Conservation (phyloP, 2,797 vertebrate genomes). For the Amphiprion clarkii region DNA sequence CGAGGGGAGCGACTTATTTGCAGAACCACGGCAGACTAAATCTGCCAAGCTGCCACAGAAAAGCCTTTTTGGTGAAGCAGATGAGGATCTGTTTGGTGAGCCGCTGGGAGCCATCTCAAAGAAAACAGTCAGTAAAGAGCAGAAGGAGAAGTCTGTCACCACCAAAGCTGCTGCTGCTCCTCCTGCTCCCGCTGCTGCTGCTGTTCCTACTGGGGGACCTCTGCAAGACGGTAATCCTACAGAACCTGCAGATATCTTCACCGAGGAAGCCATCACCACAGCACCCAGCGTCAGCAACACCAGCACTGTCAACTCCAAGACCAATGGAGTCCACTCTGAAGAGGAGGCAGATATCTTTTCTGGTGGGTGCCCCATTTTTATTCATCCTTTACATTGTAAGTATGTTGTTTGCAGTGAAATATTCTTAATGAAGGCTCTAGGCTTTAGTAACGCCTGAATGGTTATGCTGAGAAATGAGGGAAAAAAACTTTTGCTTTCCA, state of each 20-base stretch:
- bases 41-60: constrained; percentile 68
- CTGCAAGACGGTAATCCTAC: constrained; percentile 39
- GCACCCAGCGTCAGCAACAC: constrained; percentile 66
- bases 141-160: constrained; percentile 44
- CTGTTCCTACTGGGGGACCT: constrained; percentile 42
- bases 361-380: constrained; percentile 76
- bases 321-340: constrained; percentile 89
- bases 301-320: constrained; percentile 82
- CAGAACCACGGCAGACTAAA: constrained; percentile 51
- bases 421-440: not conserved
- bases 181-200: constrained; percentile 5
- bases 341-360: constrained; percentile 93
- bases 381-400: not conserved
- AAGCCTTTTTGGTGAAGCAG: constrained; percentile 74
- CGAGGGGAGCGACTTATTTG: constrained; percentile 74
- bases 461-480: not conserved
- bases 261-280: constrained; percentile 66
- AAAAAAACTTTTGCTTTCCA: too few relatives aligned
- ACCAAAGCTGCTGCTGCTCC: constrained; percentile 30
- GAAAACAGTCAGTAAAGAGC: constrained; percentile 58
- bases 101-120: constrained; percentile 69
- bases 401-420: not conserved
- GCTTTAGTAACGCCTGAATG: not conserved
- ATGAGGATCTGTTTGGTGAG: constrained; percentile 76
- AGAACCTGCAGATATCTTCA: constrained; percentile 76